Conservation (phyloP, 2,888 invertebrate species). For the Strigamia transsilvanica region DNA sequence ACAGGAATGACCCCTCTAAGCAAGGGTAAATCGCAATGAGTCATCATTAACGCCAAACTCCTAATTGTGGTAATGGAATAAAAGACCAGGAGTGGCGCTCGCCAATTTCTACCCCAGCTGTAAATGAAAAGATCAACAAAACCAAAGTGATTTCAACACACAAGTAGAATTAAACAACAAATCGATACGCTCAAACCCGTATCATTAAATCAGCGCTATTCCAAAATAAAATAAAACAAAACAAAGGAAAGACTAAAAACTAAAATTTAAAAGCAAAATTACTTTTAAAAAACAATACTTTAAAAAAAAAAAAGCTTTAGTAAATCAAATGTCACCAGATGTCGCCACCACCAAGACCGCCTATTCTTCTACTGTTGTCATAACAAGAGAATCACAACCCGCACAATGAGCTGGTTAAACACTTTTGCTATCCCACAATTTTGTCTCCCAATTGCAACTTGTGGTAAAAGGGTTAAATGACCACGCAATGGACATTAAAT, state of each 20-base stretch:
- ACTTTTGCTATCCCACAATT: not conserved
- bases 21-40: conserved; percentile 42
- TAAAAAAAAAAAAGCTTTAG: not conserved
- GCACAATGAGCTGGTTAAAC: conserved; percentile 31
- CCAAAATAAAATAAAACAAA: not conserved
- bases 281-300: not conserved
- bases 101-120: conserved; percentile 40
- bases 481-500: not conserved
- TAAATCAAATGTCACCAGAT: not conserved
- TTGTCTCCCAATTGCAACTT: not conserved
- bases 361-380: conserved; percentile 23
- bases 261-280: not conserved
- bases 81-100: conserved; percentile 35
- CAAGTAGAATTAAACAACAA: conserved; percentile 20
- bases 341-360: conserved; percentile 10
- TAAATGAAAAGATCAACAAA: conserved; percentile 41
- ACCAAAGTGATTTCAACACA: conserved; percentile 34
- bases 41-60: conserved; percentile 52
- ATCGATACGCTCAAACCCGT: conserved; percentile 1
- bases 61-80: conserved; percentile 51
- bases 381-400: conserved; percentile 31
- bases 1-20: conserved; percentile 48
- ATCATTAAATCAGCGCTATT: not conserved
- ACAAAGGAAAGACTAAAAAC: not conserved
- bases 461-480: conserved; percentile 23